Evolutionary conservation across 1,140 invertebrate genomes (phyloP).

Genomic region (Hycleus phaleratus): DNA sequence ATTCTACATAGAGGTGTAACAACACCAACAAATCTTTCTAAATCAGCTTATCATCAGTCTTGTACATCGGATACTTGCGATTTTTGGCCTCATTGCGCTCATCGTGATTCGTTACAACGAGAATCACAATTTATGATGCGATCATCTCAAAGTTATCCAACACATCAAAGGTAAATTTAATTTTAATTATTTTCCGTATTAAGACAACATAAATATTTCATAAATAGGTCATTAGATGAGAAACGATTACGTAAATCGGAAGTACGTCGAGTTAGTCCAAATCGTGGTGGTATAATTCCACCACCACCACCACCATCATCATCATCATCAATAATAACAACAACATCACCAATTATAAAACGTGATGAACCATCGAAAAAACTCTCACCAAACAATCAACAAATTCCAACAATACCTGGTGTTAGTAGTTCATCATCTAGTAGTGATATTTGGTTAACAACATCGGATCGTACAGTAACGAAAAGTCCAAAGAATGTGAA

Average conservation of each 20-base stretch:
- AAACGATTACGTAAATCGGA: conserved; percentile 13
- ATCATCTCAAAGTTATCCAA: conserved; percentile 50
- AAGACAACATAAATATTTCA: background rate
- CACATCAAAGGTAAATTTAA: conserved; percentile 38
- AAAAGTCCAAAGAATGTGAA: conserved; percentile 45
- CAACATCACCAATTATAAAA: background rate
- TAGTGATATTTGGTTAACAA: conserved; percentile 47
- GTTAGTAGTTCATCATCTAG: conserved; percentile 46
- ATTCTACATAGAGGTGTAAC: conserved; percentile 45
- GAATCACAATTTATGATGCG: conserved; percentile 40
- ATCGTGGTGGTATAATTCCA: conserved; percentile 4
- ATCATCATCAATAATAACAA: too few species aligned
- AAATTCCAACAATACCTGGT: background rate
- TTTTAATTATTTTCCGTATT: background rate
- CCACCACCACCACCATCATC: too few species aligned
- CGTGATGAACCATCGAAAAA: conserved; percentile 27
- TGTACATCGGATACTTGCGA: conserved; percentile 49
- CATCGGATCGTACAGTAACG: conserved; percentile 45
- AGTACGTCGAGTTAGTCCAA: conserved; percentile 30
- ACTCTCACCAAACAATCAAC: conserved; percentile 40
- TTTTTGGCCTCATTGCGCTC: conserved; percentile 51
- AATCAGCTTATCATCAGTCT: conserved; percentile 4
- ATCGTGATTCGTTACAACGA: conserved; percentile 38
- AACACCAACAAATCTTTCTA: conserved; percentile 36
- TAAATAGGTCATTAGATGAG: background rate